These are phyloP conservation scores for Sebastes trivittatus DNA, from an alignment of 2,797 vertebrate species.

Conservation along the genomic window DNA sequence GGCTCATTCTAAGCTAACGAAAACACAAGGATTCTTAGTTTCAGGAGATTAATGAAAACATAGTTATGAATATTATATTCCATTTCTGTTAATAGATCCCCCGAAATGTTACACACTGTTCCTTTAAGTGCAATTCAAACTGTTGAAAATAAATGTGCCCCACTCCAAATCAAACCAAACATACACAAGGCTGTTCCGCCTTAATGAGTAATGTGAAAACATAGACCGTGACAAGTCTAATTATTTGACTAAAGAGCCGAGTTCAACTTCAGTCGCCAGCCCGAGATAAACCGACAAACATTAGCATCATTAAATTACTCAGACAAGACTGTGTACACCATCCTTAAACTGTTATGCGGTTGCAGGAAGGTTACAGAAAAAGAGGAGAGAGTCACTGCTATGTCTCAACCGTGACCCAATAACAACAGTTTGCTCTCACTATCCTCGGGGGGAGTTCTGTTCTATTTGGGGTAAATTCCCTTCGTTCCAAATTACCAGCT, in stretches of 20 bases:
- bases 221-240: not conserved
- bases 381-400: slow-evolving; percentile 47
- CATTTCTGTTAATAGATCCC: no score
- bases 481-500: slow-evolving; percentile 71
- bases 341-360: slow-evolving; percentile 38
- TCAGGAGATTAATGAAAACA: no score
- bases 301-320: slow-evolving; percentile 27
- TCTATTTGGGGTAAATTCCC: slow-evolving; percentile 78
- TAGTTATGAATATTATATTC: no score
- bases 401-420: slow-evolving; percentile 70
- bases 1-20: no score
- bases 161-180: not conserved
- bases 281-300: slow-evolving; percentile 2
- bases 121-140: not conserved
- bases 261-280: slow-evolving; percentile 7
- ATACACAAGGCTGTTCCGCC: not conserved
- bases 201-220: not conserved
- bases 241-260: slow-evolving; percentile 1
- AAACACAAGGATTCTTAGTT: no score
- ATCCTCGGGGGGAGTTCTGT: slow-evolving; percentile 67
- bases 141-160: not conserved
- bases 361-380: slow-evolving; percentile 45
- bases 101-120: no score
- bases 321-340: slow-evolving; percentile 11
- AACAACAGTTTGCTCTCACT: slow-evolving; percentile 68